A percentile compares a stretch with the other conserved stretches of the same genome.
Evolutionary conservation across 2,113 vertebrate species (phyloP).

Genomic region (Coturnix japonica): DNA sequence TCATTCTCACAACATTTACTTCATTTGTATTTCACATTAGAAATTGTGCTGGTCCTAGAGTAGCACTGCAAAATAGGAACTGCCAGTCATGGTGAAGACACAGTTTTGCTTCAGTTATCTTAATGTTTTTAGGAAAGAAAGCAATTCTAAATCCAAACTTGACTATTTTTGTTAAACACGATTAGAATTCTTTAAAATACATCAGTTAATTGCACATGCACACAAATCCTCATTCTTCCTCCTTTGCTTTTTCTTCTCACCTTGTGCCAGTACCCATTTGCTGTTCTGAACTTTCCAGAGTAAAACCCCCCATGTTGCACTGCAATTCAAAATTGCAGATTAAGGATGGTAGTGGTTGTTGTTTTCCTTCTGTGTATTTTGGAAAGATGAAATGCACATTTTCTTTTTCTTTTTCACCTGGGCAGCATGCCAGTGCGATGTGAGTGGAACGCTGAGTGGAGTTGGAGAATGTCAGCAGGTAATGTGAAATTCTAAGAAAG

Average conservation of each 20-base stretch:
- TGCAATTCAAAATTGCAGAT: not conserved
- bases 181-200: not conserved
- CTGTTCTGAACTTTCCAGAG: not conserved
- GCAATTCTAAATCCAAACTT: not conserved
- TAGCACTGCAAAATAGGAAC: not conserved
- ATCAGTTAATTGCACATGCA: not conserved
- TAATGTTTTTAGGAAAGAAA: not conserved
- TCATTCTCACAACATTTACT: not conserved
- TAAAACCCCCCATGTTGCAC: not conserved
- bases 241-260: not conserved
- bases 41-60: not conserved
- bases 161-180: not conserved
- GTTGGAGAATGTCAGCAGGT: conserved; percentile 91
- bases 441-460: conserved; percentile 88
- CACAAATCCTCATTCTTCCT: not conserved
- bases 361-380: not conserved
- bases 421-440: conserved; percentile 89
- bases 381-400: not conserved
- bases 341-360: not conserved
- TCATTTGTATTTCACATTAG: not conserved
- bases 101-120: not conserved
- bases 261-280: not conserved
- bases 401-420: conserved; percentile 7
- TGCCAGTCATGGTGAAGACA: not conserved
- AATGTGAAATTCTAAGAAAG: conserved; percentile 8